Base-by-base conservation (phyloP, 2,797 vertebrate species). In the Malacoctenus gilli region DNA sequence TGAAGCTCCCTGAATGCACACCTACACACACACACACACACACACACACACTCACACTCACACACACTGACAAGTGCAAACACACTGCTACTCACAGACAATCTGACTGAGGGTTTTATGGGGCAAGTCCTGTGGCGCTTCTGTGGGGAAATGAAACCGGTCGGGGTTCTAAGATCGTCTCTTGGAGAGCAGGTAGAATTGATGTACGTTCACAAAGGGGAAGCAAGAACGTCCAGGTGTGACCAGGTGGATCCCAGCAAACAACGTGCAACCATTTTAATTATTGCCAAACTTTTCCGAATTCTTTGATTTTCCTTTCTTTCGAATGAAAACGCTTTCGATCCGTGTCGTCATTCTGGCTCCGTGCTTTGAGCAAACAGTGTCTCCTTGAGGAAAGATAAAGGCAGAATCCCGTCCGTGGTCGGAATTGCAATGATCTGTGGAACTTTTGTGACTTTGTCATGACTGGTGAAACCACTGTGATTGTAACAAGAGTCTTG, bases 1-100 rank as follows among this genome's bases (percentile, higher is more conserved):
- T 90, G 80, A 91, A 87, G 82, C 75, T 68, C 79, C 54, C 48
- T 87, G 74, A 89, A 90, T 83, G 67, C 79, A 80, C 77, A 85
- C 80, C 84, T 77, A 80, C 68, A 80, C 78, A 80, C 77, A 72
- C 59, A 76, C 34, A 47, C 59, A 36, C 32, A 34, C 8, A 34
- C 25, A 28, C 25, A 28, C 25, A 52, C 78, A 74, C 69, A 78
- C 80, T 79, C 76, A 84, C 80, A 83, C 72, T 77, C 65, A 79
- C 77, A 82, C 79, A 72, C 64, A 61, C 39, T 68, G 61, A n/a
- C 59, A 76, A 36, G 57, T 59, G 53, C 77, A 75, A 56, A 53
- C 69, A 58, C 64, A 61, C 39, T 68, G 61, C 35, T 69, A 58
- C 80, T 81, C 80, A 64, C 73, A 85, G 60, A 57, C 72, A 63